Conservation (phyloP, 2,797 vertebrate species). For the Linurgus olivaceus region DNA sequence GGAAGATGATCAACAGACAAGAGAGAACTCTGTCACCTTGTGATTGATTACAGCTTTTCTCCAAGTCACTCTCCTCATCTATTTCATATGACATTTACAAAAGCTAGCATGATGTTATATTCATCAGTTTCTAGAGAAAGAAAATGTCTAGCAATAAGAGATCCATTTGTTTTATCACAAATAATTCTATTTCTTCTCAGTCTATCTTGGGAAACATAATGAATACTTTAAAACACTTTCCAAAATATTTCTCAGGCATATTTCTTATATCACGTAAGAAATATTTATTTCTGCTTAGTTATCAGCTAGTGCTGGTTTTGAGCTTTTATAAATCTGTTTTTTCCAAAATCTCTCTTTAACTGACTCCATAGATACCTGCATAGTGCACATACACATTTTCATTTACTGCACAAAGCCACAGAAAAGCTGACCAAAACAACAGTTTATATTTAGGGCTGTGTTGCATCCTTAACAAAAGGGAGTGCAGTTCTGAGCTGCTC, state of each 20-base stretch:
- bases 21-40: slow-evolving; percentile 34
- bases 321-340: background rate
- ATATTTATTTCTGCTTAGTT: background rate
- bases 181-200: slow-evolving; percentile 15
- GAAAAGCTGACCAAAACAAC: background rate
- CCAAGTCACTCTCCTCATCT: slow-evolving; percentile 66
- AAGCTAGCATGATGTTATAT: slow-evolving; percentile 71
- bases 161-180: slow-evolving; percentile 41
- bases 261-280: background rate
- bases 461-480: background rate
- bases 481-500: background rate
- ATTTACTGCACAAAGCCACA: background rate
- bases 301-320: background rate
- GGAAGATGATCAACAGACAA: slow-evolving; percentile 59
- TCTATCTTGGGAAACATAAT: slow-evolving; percentile 14
- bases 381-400: background rate
- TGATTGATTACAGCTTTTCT: slow-evolving; percentile 73
- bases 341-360: background rate
- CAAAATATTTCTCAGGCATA: slow-evolving; percentile 7
- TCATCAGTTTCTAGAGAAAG: slow-evolving; percentile 61
- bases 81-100: slow-evolving; percentile 72
- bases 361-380: background rate
- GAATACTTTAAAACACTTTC: slow-evolving; percentile 32
- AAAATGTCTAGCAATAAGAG: slow-evolving; percentile 30
- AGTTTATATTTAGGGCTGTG: background rate